These are phyloP conservation scores for Antigone vipio DNA, from an alignment of 2,113 vertebrate genomes.

Conservation along the genomic window DNA sequence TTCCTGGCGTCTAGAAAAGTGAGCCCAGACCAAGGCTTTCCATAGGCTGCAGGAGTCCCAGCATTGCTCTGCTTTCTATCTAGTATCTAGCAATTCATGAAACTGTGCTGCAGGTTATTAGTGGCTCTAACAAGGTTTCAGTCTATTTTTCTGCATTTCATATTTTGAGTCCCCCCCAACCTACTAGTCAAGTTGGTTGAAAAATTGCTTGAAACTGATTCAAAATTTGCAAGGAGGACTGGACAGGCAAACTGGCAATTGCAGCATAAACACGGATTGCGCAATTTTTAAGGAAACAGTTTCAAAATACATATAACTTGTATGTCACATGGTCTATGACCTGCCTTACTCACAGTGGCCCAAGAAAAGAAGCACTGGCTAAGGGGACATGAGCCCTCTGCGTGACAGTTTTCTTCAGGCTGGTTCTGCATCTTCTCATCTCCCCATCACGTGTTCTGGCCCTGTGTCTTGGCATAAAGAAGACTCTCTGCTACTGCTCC, in stretches of 20 bases:
- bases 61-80: not conserved
- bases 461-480: not conserved
- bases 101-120: not conserved
- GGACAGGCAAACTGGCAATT: not conserved
- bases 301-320: not conserved
- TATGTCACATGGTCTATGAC: not conserved
- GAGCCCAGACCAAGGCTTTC: not conserved
- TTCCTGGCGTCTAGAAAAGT: not conserved
- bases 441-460: not conserved
- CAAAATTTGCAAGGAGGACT: not conserved
- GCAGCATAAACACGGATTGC: not conserved
- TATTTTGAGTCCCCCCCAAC: not conserved
- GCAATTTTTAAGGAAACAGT: not conserved
- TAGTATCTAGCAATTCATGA: not conserved
- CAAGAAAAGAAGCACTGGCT: not conserved
- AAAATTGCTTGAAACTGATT: not conserved
- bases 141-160: not conserved
- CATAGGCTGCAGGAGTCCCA: not conserved
- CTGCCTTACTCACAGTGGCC: not conserved
- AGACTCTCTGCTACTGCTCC: not conserved
- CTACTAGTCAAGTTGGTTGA: not conserved
- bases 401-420: not conserved
- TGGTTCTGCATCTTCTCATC: not conserved
- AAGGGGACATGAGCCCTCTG: rapidly evolving
- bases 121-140: not conserved